phyloP scores from a whole-genome alignment of 2,113 vertebrate species.

The Fregetta grallaria region DNA sequence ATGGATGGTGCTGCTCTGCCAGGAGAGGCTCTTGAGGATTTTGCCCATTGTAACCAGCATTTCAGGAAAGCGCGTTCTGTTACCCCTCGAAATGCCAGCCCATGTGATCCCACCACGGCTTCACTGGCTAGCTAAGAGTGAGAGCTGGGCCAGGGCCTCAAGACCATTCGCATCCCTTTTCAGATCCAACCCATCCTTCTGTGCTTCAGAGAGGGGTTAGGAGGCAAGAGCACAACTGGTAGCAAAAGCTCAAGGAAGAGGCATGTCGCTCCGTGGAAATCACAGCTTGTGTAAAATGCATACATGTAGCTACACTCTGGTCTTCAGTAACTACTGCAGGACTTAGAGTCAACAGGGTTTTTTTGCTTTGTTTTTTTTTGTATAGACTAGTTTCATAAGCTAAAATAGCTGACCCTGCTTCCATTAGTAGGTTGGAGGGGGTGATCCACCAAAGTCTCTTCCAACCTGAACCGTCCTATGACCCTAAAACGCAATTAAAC shows the following conservation, averaged over 20 bases:
- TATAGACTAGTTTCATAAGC: not conserved
- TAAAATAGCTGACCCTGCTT: not conserved
- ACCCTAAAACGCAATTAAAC: not conserved
- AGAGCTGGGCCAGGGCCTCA: not conserved
- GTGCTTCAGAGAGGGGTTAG: not conserved
- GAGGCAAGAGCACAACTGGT: not conserved
- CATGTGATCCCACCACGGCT: accelerated
- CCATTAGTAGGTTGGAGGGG: not conserved
- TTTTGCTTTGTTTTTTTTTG: not conserved
- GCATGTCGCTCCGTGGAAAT: not conserved
- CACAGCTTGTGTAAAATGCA: not conserved
- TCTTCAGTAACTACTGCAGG: not conserved
- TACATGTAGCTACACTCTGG: not conserved
- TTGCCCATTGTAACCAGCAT: accelerated
- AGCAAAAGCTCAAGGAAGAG: not conserved
- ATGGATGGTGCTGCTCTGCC: not conserved
- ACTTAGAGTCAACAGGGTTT: not conserved
- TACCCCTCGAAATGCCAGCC: not conserved
- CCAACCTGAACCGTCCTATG: not conserved
- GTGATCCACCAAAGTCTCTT: not conserved
- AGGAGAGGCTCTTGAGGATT: not conserved
- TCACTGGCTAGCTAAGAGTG: accelerated
- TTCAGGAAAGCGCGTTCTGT: accelerated
- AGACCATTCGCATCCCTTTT: accelerated
- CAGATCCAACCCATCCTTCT: not conserved